Conservation (phyloP, 2,888 invertebrate genomes). For the Dolomedes plantarius region DNA sequence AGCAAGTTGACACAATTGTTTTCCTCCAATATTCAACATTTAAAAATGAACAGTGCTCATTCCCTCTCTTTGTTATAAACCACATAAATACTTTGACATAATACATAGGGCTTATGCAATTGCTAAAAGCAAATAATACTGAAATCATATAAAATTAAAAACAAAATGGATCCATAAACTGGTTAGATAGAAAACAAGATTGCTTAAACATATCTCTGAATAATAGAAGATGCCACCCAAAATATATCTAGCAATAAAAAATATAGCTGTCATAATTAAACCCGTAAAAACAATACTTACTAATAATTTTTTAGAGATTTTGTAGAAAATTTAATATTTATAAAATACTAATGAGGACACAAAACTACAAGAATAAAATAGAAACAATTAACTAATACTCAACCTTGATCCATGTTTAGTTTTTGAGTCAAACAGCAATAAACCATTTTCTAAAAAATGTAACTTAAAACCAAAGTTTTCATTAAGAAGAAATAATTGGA, state of each 20-base stretch:
- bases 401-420: no score
- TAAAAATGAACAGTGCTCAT: slow-evolving; percentile 29
- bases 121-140: not conserved
- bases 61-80: no score
- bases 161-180: slow-evolving; percentile 1
- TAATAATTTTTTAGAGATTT: no score
- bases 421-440: no score
- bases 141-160: slow-evolving; percentile 35
- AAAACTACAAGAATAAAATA: no score
- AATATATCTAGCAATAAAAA: not conserved
- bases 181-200: not conserved
- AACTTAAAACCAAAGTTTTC: no score
- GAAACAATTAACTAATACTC: no score
- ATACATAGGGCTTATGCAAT: not conserved
- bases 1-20: slow-evolving; percentile 45
- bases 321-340: no score
- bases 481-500: no score
- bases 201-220: not conserved
- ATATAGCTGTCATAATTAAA: slow-evolving; percentile 23
- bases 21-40: slow-evolving; percentile 12
- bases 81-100: slow-evolving; percentile 51
- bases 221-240: slow-evolving; percentile 1
- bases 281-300: slow-evolving; percentile 17
- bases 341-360: no score
- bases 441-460: no score